A percentile compares a stretch with the other conserved stretches of the same genome.
Conservation (phyloP, 2,113 vertebrate species). For the Holacanthus passer region DNA sequence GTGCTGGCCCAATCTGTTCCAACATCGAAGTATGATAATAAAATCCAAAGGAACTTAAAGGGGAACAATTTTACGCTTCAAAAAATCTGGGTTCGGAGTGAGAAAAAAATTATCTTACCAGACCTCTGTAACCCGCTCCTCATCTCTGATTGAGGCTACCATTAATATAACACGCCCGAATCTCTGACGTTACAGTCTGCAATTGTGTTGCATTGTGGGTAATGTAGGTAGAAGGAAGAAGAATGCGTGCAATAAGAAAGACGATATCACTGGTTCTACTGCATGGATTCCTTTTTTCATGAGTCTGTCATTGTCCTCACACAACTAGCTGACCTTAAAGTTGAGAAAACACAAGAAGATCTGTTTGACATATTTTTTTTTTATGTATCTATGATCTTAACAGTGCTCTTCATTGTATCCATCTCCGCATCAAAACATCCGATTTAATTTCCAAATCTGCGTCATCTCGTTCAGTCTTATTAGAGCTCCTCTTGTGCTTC, state of each 20-base stretch:
- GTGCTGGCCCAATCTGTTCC: not conserved
- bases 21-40: not conserved
- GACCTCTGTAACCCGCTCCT: too few relatives aligned
- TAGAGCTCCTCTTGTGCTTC: constrained; percentile 30
- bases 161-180: not conserved
- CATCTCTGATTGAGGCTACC: too few relatives aligned
- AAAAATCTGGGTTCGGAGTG: not conserved
- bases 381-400: not conserved
- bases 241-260: not conserved
- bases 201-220: not conserved
- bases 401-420: not conserved
- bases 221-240: not conserved
- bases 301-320: not conserved
- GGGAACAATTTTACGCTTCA: too few relatives aligned
- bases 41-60: too few relatives aligned
- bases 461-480: constrained; percentile 11
- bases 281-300: too few relatives aligned
- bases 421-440: not conserved
- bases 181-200: not conserved
- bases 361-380: not conserved
- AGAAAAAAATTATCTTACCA: too few relatives aligned
- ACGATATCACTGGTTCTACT: not conserved
- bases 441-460: constrained; percentile 25
- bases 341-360: not conserved
- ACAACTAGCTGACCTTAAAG: not conserved